These are phyloP conservation scores for Pholis gunnellus DNA, from an alignment of 2,113 vertebrate genomes.

Conservation along the genomic window DNA sequence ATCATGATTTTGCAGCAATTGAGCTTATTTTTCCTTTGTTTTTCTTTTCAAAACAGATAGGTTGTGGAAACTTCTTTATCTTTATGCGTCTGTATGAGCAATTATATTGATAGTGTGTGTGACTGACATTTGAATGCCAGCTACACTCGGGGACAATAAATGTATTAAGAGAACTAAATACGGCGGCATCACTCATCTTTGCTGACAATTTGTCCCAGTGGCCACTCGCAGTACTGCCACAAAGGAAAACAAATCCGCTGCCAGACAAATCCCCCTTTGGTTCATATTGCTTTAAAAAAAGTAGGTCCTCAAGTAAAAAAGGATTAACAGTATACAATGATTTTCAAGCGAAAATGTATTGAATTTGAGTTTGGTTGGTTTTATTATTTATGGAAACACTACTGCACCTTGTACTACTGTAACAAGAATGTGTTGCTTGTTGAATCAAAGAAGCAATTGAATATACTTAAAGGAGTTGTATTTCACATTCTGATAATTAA, in stretches of 20 bases:
- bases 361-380: neutral
- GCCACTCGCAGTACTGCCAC: neutral
- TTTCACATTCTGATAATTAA: neutral
- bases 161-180: neutral
- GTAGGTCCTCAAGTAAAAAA: neutral
- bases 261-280: neutral
- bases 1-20: neutral
- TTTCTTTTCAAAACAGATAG: neutral
- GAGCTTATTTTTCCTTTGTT: neutral
- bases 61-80: neutral
- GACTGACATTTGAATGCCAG: neutral
- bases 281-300: neutral
- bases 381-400: neutral
- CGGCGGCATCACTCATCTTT: neutral
- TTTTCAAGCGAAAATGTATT: neutral
- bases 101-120: neutral
- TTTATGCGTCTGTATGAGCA: neutral
- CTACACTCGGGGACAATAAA: neutral
- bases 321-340: neutral
- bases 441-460: neutral
- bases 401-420: neutral
- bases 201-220: neutral
- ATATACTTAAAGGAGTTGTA: neutral
- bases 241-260: neutral
- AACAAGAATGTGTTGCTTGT: neutral